These are phyloP conservation scores for Hippocampus mohnikei DNA, from an alignment of 2,113 vertebrate genomes.

Conservation along the genomic window DNA sequence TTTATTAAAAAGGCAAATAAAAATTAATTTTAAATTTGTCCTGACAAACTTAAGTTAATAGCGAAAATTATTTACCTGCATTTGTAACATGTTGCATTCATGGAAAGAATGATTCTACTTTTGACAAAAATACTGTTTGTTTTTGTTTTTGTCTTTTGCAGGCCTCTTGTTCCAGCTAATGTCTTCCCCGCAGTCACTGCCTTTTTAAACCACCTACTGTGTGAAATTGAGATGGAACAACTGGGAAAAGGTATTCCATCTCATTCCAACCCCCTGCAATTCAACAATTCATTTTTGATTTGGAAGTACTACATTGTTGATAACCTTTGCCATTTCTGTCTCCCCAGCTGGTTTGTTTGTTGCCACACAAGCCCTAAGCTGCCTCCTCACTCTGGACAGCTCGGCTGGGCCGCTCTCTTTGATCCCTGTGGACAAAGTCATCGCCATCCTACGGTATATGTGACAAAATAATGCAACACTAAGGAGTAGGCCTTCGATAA, in stretches of 20 bases:
- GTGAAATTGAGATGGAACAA: slow-evolving; percentile 68
- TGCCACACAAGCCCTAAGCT: slow-evolving; percentile 85
- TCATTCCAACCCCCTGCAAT: background rate
- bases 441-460: slow-evolving; percentile 76
- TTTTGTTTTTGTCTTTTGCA: slow-evolving; percentile 43
- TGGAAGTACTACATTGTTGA: background rate
- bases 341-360: slow-evolving; percentile 82
- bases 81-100: background rate
- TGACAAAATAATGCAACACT: background rate
- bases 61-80: background rate
- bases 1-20: no score
- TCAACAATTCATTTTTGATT: background rate
- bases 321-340: slow-evolving; percentile 26
- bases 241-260: slow-evolving; percentile 77
- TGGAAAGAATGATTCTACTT: no score
- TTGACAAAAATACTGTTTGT: background rate
- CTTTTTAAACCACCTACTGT: slow-evolving; percentile 77
- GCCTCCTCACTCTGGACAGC: slow-evolving; percentile 84
- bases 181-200: slow-evolving; percentile 65
- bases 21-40: background rate
- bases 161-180: slow-evolving; percentile 76
- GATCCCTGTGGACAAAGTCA: slow-evolving; percentile 80
- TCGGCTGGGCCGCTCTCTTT: slow-evolving; percentile 79
- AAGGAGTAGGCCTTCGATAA: background rate
- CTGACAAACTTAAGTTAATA: background rate